Percentiles rank a stretch among this genome's conserved stretches.
Evolutionary conservation across 2,888 invertebrate genomes (phyloP).

Genomic region (Folsomia candida): DNA sequence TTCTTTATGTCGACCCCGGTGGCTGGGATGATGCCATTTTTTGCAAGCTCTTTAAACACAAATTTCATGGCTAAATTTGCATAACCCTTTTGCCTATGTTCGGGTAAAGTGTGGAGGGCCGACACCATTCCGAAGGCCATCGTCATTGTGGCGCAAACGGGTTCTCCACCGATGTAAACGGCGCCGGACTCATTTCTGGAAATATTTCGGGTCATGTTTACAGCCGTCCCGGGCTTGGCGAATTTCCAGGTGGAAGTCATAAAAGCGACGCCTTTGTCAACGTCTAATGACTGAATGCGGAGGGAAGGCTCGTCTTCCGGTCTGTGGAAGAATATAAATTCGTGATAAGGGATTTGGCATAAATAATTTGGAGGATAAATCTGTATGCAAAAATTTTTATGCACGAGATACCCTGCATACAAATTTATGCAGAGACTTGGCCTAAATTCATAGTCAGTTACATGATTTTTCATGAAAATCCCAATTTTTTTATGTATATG

Average conservation of each 20-base stretch:
- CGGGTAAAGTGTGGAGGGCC: slow-evolving; percentile 15
- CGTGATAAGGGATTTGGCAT: no score
- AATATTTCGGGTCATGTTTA: slow-evolving; percentile 7
- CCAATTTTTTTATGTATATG: no score
- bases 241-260: slow-evolving; percentile 26
- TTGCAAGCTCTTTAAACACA: slow-evolving; percentile 21
- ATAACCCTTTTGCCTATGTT: neutral
- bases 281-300: slow-evolving; percentile 8
- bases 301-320: no score
- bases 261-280: slow-evolving; percentile 17
- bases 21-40: slow-evolving; percentile 24
- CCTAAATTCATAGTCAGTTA: no score
- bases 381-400: no score
- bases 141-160: slow-evolving; percentile 19
- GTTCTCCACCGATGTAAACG: slow-evolving; percentile 22
- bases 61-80: slow-evolving; percentile 24
- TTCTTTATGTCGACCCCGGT: slow-evolving; percentile 21
- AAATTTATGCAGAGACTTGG: no score
- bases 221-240: neutral
- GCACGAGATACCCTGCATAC: no score
- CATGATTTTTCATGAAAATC: no score
- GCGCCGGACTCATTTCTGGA: slow-evolving; percentile 18
- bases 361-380: no score
- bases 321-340: no score
- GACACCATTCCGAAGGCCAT: slow-evolving; percentile 17